Evolutionary conservation across 2,888 invertebrate genomes (phyloP).

Genomic region (Pristionchus arcanus): DNA sequence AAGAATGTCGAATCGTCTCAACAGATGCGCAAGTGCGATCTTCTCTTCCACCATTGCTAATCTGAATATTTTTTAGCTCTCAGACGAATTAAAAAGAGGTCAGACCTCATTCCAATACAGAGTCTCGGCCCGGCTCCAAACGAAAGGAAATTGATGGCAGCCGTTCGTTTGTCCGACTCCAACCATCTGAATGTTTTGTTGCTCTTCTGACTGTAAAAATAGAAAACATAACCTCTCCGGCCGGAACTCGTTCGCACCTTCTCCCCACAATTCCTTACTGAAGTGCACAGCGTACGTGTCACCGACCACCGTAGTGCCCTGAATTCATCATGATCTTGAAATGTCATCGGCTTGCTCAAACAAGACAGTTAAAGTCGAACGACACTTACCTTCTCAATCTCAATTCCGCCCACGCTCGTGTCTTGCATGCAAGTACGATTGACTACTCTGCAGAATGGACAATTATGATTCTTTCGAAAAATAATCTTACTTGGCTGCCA

Average conservation of each 20-base stretch:
- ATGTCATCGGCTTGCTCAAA: no score
- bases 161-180: neutral
- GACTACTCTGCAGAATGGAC: no score
- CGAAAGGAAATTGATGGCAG: conserved; percentile 23
- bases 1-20: conserved; percentile 17
- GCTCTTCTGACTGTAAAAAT: no score
- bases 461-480: no score
- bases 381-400: conserved; percentile 69
- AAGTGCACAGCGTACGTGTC: conserved; percentile 72
- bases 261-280: conserved; percentile 75
- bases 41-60: conserved; percentile 31
- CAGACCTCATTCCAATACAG: conserved; percentile 35
- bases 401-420: neutral
- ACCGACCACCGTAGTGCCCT: conserved; percentile 68
- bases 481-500: neutral
- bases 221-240: conserved; percentile 77
- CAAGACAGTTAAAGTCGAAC: no score
- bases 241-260: conserved; percentile 71
- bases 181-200: neutral
- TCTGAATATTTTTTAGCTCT: neutral
- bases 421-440: conserved; percentile 46
- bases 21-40: conserved; percentile 14
- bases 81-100: neutral
- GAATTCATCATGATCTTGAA: no score
- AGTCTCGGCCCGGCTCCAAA: conserved; percentile 36